Base-by-base conservation (phyloP, 2,113 vertebrate species). In the Bubo scandiacus region DNA sequence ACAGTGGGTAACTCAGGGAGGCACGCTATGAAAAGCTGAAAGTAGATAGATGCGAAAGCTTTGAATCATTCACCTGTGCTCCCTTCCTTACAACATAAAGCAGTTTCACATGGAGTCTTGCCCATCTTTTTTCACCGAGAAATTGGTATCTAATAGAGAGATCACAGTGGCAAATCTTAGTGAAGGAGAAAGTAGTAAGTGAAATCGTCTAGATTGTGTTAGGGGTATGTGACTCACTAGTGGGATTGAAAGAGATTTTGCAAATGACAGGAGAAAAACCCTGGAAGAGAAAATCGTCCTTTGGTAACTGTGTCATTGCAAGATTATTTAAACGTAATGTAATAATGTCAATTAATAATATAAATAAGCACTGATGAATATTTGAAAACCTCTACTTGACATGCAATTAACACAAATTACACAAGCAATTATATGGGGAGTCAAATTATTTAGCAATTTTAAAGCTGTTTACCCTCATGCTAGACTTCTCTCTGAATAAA, bases 321-420 rank as follows among this genome's bases (percentile, higher is more conserved):
- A 90, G 66, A 81, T 77, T 94, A 96, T 88, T 94, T 92, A 96
- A 95, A 81, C 90, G 80, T 84, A 94, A 94, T 71, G 54, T 92
- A 93, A 93, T 94, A 95, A 82, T 92, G 71, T 95, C 95, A 94
- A 97, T 90, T 97, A 92, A 97, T 95, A 95, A 94, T 91, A 86
- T 88, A 97, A 96, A 88, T 91, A 97, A 97, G 59, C 89, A 96
- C 88, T 95, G 91, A 91, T 97, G 92, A 96, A 94, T 97, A 93
- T 97, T 92, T 97, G 87, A 96, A 97, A 98, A 96, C 91, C 92
- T 96, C 94, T 96, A 83, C 94, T 97, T 97, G 74, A 87, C 71
- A 77, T 94, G 94, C 89, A 98, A 98, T 98, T 98, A 98, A 97
- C 96, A 95, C 92, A 97, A 97, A 98, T 98, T 96, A 97, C 85